A percentile compares a stretch with the other conserved stretches of the same genome.
phyloP scores from a whole-genome alignment of 1,140 invertebrate genomes.

The Anoplolepis gracilipes region DNA sequence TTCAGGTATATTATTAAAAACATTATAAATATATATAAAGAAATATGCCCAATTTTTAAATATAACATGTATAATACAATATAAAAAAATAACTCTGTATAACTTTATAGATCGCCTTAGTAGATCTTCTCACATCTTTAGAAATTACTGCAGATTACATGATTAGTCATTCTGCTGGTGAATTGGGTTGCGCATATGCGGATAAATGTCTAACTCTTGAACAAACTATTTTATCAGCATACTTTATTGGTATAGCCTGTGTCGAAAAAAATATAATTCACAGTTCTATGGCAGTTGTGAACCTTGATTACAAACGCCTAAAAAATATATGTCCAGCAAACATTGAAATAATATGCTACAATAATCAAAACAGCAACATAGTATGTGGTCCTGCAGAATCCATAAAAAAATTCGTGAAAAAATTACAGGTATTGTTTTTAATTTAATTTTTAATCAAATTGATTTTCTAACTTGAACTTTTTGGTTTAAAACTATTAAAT shows the following conservation, averaged over 20 bases:
- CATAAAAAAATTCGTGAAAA: slow-evolving; percentile 79
- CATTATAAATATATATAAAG: no score
- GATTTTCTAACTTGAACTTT: no score
- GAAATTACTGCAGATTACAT: slow-evolving; percentile 91
- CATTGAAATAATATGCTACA: slow-evolving; percentile 91
- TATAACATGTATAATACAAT: no score
- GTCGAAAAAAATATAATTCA: slow-evolving; percentile 90
- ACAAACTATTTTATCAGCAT: slow-evolving; percentile 92
- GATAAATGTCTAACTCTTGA: slow-evolving; percentile 93
- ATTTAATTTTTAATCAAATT: no score
- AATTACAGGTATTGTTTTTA: slow-evolving; percentile 81
- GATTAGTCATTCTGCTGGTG: slow-evolving; percentile 93
- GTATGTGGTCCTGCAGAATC: slow-evolving; percentile 89
- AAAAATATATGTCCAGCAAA: slow-evolving; percentile 84
- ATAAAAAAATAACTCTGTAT: slow-evolving; percentile 60
- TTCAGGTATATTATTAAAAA: slow-evolving; percentile 81
- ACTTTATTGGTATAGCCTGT: slow-evolving; percentile 94
- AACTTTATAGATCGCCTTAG: slow-evolving; percentile 88
- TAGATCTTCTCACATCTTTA: slow-evolving; percentile 89
- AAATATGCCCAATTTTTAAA: no score
- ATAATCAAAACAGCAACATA: slow-evolving; percentile 89
- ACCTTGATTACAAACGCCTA: slow-evolving; percentile 87
- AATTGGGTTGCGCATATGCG: slow-evolving; percentile 93
- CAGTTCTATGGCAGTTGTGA: slow-evolving; percentile 94
- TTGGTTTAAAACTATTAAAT: background rate